phyloP scores from a whole-genome alignment of 2,113 vertebrate genomes.

The Hippolais icterina region DNA sequence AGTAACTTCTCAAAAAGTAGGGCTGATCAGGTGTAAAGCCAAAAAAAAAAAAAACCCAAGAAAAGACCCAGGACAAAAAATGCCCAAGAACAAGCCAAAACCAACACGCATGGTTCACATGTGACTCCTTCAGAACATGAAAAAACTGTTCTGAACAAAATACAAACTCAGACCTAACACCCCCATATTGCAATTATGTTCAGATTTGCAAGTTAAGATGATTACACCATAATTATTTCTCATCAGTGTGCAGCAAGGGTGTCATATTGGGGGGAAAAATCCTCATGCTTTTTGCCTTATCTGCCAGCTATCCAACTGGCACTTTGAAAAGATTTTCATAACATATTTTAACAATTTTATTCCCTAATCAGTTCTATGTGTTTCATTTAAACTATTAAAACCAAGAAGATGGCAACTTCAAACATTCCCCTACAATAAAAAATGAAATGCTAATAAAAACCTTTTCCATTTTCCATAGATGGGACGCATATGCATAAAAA shows the following conservation, averaged over 20 bases:
- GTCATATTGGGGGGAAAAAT: not conserved
- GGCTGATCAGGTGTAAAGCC: not conserved
- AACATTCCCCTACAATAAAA: not conserved
- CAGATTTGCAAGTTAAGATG: not conserved
- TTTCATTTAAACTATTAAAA: not conserved
- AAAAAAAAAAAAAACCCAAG: not conserved
- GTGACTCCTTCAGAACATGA: not conserved
- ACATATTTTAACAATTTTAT: not conserved
- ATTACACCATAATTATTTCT: not conserved
- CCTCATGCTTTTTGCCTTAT: not conserved
- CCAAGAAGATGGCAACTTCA: not conserved
- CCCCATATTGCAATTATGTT: not conserved
- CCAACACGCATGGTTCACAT: not conserved
- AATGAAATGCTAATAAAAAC: not conserved
- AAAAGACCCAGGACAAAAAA: not conserved
- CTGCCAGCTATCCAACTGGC: not conserved
- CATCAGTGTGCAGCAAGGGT: not conserved
- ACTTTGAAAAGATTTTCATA: not conserved
- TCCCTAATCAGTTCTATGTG: not conserved
- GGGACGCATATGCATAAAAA: fast-evolving
- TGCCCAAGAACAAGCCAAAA: not conserved
- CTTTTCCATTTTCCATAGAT: not conserved
- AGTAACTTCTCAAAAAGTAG: not conserved
- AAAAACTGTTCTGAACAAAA: not conserved
- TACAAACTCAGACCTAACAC: not conserved